Evolutionary conservation across 2,797 vertebrate genomes (phyloP).

Genomic region (Coluber constrictor): DNA sequence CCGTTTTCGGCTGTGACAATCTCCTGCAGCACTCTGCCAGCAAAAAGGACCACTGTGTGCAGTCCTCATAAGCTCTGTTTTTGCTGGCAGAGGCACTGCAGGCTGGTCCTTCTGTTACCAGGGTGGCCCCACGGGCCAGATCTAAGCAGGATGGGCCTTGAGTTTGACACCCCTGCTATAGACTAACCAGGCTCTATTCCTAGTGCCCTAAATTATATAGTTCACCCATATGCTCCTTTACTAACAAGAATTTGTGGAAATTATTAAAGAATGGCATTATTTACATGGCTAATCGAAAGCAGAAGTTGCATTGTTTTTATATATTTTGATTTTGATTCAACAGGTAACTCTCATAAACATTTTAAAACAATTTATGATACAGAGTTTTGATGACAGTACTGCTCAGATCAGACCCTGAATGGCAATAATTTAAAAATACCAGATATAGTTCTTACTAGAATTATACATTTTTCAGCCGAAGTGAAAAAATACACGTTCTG

Average conservation of each 20-base stretch:
- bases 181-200: neutral
- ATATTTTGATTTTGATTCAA: neutral
- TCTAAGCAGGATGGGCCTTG: no score
- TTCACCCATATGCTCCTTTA: neutral
- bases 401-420: neutral
- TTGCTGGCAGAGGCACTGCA: no score
- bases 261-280: neutral
- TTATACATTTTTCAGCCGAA: neutral
- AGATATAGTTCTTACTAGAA: neutral
- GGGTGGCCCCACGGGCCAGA: no score
- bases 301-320: neutral
- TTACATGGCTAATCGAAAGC: constrained; percentile 1
- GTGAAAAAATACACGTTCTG: neutral
- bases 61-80: no score
- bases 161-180: neutral
- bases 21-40: no score
- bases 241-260: neutral
- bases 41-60: no score
- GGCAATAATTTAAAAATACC: neutral
- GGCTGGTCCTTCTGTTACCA: no score
- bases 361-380: neutral
- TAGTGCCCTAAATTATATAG: neutral
- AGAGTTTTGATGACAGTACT: neutral
- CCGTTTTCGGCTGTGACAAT: no score
- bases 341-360: neutral